Evolutionary conservation across 2,113 vertebrate species (phyloP), one percentile per base, ranked within the genome.

Genomic region (Tenebrosternarchus preto): DNA sequence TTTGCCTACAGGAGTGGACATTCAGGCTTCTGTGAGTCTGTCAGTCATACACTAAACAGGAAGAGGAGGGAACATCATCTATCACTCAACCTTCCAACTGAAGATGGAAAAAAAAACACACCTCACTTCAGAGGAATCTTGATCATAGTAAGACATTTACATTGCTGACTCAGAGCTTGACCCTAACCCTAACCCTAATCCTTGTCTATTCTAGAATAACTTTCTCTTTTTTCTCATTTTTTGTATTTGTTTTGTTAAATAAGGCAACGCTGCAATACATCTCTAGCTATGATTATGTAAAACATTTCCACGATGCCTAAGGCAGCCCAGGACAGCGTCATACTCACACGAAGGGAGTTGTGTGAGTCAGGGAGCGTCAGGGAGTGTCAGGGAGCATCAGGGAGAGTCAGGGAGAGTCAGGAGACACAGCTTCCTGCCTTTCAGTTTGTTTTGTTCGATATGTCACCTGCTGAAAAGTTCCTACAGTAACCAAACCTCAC

Each of bases 261-360:
- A 85, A 85, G 83, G 83, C 83, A 82, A 66, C 76, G 57, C 70
- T 74, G 75, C 68, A 69, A 31, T 80, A 77, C 73, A 73, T 77
- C 76, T 73, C 67, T 46, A 79, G 43, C 76, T 74, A 78, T 73
- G 61, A 68, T 67, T 76, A 76, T 79, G 73, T 55, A 68, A 79
- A 79, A 82, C 64, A 72, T 79, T 60, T 64, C 69, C 20, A 15
- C 60, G 17, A n/a, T 66, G 46, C 46, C 33, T 27, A 25, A 17
- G 61, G 59, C 50, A 57, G 27, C 75, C 76, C 31, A 46, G 3
- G 24, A n/a, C n/a, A n/a, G n/a, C n/a, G n/a, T n/a, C n/a, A n/a
- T n/a, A n/a, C n/a, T n/a, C n/a, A n/a, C n/a, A n/a, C n/a, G n/a
- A n/a, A n/a, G 25, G 50, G 33, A 55, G 27, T 5, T 3, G 27